phyloP scores from a whole-genome alignment of 2,888 invertebrate species.

The Pedicia rivosa region DNA sequence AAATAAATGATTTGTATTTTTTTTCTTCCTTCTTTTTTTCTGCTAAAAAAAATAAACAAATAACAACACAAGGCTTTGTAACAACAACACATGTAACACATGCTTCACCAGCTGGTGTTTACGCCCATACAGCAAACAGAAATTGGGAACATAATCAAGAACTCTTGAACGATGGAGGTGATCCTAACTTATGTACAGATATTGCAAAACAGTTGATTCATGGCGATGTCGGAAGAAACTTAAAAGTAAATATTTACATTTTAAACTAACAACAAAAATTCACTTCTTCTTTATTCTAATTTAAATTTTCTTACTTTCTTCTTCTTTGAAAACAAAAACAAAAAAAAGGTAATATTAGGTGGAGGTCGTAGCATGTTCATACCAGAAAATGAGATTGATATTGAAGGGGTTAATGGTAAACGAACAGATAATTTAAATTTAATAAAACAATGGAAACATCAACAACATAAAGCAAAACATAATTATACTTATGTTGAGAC shows the following conservation, averaged over 20 bases:
- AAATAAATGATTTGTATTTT: too few species aligned
- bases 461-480: slow-evolving; percentile 21
- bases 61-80: slow-evolving; percentile 51
- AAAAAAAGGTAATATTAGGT: slow-evolving; percentile 52
- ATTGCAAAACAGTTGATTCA: slow-evolving; percentile 56
- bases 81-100: slow-evolving; percentile 69
- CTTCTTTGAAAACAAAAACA: too few species aligned
- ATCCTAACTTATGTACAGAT: slow-evolving; percentile 43
- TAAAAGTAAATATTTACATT: slow-evolving; percentile 36
- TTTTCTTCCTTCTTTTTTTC: too few species aligned
- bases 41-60: too few species aligned
- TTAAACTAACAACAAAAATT: background rate
- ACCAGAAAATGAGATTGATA: slow-evolving; percentile 36
- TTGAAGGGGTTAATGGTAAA: slow-evolving; percentile 32
- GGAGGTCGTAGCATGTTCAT: slow-evolving; percentile 56
- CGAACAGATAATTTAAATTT: slow-evolving; percentile 47
- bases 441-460: slow-evolving; percentile 46
- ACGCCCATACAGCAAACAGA: slow-evolving; percentile 54
- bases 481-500: slow-evolving; percentile 45
- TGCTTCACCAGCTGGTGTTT: slow-evolving; percentile 60
- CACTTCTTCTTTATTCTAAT: background rate
- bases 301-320: slow-evolving; percentile 8
- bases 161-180: slow-evolving; percentile 31
- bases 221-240: slow-evolving; percentile 45
- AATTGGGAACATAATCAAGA: slow-evolving; percentile 58